Evolutionary conservation across 2,797 vertebrate genomes (phyloP).

Genomic region (Phoxinus dragarum): DNA sequence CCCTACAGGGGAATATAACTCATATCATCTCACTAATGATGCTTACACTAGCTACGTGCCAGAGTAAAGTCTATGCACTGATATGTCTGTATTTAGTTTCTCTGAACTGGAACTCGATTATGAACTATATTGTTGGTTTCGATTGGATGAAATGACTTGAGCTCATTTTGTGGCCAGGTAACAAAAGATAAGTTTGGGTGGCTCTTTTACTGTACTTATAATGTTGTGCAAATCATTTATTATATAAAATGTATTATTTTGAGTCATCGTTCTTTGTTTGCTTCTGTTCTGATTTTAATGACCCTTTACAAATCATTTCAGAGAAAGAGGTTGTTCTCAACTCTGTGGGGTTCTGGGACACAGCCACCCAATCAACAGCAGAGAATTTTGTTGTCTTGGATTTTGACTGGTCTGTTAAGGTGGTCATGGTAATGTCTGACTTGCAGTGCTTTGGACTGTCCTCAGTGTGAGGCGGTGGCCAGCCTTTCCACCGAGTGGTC

Average conservation of each 20-base stretch:
- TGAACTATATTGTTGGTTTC: background rate
- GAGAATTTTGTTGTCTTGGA: slow-evolving; percentile 5
- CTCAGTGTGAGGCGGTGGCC: background rate
- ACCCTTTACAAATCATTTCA: slow-evolving; percentile 16
- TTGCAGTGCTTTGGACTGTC: slow-evolving; percentile 15
- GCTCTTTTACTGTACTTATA: background rate
- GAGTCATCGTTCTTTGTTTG: background rate
- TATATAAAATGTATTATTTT: background rate
- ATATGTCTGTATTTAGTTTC: slow-evolving; percentile 18
- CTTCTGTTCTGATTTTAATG: slow-evolving; percentile 11
- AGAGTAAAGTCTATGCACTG: background rate
- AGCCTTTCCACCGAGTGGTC: background rate
- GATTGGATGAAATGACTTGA: background rate
- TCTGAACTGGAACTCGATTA: background rate
- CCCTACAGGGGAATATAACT: slow-evolving; percentile 26
- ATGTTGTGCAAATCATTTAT: background rate
- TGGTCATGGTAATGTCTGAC: slow-evolving; percentile 49
- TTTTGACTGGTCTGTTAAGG: slow-evolving; percentile 33
- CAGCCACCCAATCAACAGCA: slow-evolving; percentile 52
- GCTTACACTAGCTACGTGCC: slow-evolving; percentile 15
- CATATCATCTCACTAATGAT: slow-evolving; percentile 25
- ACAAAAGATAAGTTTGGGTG: background rate
- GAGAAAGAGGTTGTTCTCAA: slow-evolving; percentile 29
- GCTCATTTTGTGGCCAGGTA: background rate
- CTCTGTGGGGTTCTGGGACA: slow-evolving; percentile 43